Evolutionary conservation across 2,797 vertebrate genomes (phyloP).

Genomic region (Sebastes glaucus): DNA sequence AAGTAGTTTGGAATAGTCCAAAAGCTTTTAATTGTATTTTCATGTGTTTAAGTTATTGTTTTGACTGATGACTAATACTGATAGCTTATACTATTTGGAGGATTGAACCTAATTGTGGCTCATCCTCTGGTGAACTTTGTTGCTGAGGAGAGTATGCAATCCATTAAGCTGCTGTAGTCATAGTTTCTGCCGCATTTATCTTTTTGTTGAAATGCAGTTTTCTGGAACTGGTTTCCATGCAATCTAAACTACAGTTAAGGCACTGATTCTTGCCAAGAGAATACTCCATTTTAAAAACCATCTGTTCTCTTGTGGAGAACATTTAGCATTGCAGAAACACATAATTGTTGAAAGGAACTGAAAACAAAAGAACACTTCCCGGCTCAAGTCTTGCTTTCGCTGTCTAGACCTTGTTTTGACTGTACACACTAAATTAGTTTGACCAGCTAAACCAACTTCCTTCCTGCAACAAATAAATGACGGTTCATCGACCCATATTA

Average conservation of each 20-base stretch:
- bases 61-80: not conserved
- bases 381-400: slow-evolving; percentile 16
- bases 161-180: not conserved
- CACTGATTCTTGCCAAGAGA: not conserved
- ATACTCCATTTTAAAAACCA: not conserved
- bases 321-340: not conserved
- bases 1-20: not conserved
- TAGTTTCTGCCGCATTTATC: not conserved
- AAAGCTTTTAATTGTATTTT: not conserved
- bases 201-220: not conserved
- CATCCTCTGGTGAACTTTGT: not conserved
- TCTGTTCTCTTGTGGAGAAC: not conserved
- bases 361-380: slow-evolving; percentile 41
- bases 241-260: not conserved
- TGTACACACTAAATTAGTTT: slow-evolving; percentile 58
- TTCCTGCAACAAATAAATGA: slow-evolving; percentile 56
- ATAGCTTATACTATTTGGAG: not conserved
- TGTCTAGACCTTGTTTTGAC: slow-evolving; percentile 58
- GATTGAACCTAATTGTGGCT: not conserved
- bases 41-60: not conserved
- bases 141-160: not conserved
- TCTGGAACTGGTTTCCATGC: not conserved
- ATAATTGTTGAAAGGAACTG: slow-evolving; percentile 22
- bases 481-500: slow-evolving; percentile 51
- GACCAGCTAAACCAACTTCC: slow-evolving; percentile 56